phyloP scores from a whole-genome alignment of 1,140 invertebrate species.

The Caerostris extrusa region DNA sequence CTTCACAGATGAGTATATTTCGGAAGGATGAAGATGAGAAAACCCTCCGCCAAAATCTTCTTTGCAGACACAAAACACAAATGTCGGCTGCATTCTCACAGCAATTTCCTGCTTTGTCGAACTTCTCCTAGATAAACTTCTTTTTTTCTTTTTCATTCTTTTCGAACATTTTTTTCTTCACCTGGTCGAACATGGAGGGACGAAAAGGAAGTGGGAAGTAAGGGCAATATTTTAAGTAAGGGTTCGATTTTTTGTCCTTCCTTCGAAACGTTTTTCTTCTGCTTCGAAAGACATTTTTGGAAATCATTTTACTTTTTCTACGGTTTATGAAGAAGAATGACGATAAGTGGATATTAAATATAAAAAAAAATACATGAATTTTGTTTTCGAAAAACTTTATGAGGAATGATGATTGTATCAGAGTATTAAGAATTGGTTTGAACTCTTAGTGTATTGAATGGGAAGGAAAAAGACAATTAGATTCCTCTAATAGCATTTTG shows the following conservation, averaged over 20 bases:
- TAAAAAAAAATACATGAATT: not conserved
- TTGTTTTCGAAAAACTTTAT: constrained; percentile 6
- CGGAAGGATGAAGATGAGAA: constrained; percentile 48
- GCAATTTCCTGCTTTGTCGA: constrained; percentile 55
- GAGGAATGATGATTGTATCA: not conserved
- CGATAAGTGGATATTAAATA: constrained; percentile 29
- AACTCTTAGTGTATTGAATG: not conserved
- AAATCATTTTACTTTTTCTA: constrained; percentile 40
- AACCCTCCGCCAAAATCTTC: constrained; percentile 21
- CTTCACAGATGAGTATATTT: constrained; percentile 26
- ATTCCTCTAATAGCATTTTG: not conserved
- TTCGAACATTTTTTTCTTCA: constrained; percentile 52
- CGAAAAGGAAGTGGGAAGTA: constrained; percentile 49
- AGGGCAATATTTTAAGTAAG: constrained; percentile 56
- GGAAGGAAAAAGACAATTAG: not conserved
- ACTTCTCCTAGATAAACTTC: constrained; percentile 34
- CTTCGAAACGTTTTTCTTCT: constrained; percentile 37
- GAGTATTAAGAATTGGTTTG: constrained; percentile 6
- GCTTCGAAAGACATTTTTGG: constrained; percentile 14
- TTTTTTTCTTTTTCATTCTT: not conserved
- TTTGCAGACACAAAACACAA: constrained; percentile 48
- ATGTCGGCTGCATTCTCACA: constrained; percentile 24
- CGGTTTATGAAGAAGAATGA: constrained; percentile 39
- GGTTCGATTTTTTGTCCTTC: constrained; percentile 34
- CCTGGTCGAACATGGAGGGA: constrained; percentile 36